Evolutionary conservation across 2,113 vertebrate genomes (phyloP).

Genomic region (Anthoscopus minutus): DNA sequence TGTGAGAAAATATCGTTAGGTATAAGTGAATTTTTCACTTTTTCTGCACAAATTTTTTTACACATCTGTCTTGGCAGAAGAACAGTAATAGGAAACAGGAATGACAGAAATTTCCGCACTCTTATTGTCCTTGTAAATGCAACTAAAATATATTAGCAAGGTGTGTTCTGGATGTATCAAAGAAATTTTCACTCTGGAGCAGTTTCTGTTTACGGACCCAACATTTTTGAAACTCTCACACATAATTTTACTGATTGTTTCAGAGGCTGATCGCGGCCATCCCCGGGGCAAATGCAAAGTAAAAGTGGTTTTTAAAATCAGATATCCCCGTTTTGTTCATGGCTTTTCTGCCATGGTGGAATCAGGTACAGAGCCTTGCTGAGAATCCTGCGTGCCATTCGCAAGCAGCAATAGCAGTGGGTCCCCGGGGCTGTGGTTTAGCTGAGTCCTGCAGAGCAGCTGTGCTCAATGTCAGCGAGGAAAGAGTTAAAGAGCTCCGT

Average conservation of each 20-base stretch:
- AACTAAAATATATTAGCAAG: not conserved
- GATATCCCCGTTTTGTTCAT: not conserved
- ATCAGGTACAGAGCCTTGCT: accelerated
- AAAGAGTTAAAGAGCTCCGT: slow-evolving; percentile 68
- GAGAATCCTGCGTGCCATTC: accelerated
- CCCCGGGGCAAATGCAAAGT: not conserved
- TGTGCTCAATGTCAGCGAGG: slow-evolving; percentile 34
- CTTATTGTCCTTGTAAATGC: not conserved
- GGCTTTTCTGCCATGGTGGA: not conserved
- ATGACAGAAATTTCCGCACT: not conserved
- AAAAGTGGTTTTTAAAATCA: not conserved
- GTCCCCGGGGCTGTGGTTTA: not conserved
- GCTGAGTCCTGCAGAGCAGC: not conserved
- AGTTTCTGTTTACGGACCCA: not conserved
- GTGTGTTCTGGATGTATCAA: not conserved
- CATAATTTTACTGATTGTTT: not conserved
- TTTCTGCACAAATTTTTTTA: not conserved
- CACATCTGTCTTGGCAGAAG: not conserved
- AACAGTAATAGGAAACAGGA: not conserved
- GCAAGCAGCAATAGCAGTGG: not conserved
- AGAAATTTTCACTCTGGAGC: not conserved
- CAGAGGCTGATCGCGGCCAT: not conserved
- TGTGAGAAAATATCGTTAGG: not conserved
- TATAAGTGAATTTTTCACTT: not conserved
- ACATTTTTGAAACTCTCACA: not conserved